These are phyloP conservation scores for Mungos mungo DNA, from an alignment of 2,113 vertebrate genomes.

Conservation along the genomic window DNA sequence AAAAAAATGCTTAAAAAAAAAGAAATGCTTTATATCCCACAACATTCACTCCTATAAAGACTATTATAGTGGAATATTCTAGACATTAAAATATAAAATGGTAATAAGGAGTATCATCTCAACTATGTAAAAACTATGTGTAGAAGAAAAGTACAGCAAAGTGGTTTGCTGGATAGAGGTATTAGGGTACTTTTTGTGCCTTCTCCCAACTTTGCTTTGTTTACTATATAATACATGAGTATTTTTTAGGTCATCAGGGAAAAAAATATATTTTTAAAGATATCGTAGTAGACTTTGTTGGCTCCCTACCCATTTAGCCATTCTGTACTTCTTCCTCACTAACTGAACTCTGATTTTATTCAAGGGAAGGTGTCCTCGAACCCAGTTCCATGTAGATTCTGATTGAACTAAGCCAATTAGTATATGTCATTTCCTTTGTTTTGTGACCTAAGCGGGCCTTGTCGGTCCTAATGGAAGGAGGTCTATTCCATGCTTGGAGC, in stretches of 20 bases:
- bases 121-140: not conserved
- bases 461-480: not conserved
- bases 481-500: not conserved
- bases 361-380: not conserved
- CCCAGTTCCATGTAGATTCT: not conserved
- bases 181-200: not conserved
- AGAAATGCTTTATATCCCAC: not conserved
- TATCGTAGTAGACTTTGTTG: not conserved
- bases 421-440: not conserved
- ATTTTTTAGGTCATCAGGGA: not conserved
- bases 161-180: not conserved
- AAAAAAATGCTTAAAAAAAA: not conserved
- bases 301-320: not conserved
- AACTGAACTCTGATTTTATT: conserved; percentile 9
- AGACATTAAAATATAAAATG: not conserved
- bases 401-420: not conserved
- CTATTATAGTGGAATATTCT: not conserved
- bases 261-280: not conserved
- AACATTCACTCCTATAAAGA: not conserved
- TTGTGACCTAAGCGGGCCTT: not conserved
- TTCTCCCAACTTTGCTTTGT: conserved; percentile 18
- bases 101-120: not conserved
- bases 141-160: not conserved
- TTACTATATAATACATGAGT: not conserved
- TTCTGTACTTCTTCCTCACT: conserved; percentile 1